phyloP scores from a whole-genome alignment of 2,797 vertebrate species.

The Aldrovandia affinis region DNA sequence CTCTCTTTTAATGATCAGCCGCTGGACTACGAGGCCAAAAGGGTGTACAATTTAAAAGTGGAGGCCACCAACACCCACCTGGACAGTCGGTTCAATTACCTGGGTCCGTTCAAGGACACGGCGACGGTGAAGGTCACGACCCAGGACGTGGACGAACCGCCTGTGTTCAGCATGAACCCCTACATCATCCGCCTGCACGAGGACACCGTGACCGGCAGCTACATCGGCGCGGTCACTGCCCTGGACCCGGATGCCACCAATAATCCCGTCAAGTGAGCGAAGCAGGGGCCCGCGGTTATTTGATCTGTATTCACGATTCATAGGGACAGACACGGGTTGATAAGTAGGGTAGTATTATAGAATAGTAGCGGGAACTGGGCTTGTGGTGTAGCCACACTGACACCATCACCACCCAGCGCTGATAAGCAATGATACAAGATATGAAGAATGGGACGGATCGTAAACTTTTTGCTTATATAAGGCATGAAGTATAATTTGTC shows the following conservation, averaged over 20 bases:
- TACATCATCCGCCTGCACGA: conserved; percentile 96
- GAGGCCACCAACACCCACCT: conserved; percentile 90
- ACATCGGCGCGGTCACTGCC: conserved; percentile 87
- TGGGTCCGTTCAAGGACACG: conserved; percentile 91
- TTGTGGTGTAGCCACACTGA: too few species aligned
- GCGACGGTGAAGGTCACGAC: conserved; percentile 87
- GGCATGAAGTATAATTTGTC: too few species aligned
- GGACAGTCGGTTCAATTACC: conserved; percentile 84
- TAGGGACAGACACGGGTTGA: too few species aligned
- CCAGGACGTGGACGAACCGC: conserved; percentile 90
- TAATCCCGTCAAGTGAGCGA: conserved; percentile 87
- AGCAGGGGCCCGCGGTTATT: too few species aligned
- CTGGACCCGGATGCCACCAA: conserved; percentile 86
- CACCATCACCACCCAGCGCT: too few species aligned
- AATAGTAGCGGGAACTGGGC: too few species aligned
- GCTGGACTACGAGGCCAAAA: conserved; percentile 93
- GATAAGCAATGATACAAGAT: too few species aligned
- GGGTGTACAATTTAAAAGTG: conserved; percentile 85
- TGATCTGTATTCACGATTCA: too few species aligned
- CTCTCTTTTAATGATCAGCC: conserved; percentile 65
- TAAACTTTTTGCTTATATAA: too few species aligned
- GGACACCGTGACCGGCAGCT: conserved; percentile 86
- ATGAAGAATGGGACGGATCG: too few species aligned
- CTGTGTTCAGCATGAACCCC: conserved; percentile 82
- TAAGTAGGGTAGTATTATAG: too few species aligned